Base-by-base conservation (phyloP, 1,140 invertebrate species). In the Tetranychus cinnabarinus region DNA sequence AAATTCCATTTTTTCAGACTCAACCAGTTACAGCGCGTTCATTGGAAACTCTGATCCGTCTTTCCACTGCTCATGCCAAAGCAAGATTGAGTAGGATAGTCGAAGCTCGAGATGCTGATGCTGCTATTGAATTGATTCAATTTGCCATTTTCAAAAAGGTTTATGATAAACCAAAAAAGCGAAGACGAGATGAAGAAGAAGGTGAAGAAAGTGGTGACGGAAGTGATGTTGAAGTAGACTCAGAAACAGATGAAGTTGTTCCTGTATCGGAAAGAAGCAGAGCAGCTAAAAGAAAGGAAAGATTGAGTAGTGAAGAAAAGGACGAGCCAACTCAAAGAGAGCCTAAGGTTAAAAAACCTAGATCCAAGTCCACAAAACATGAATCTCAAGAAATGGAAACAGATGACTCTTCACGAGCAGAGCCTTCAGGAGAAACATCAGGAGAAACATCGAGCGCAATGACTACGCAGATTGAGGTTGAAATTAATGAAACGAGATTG, bases 61-160 rank as follows among this genome's bases (percentile, higher is more conserved):
- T 99, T 59, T 78, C 93, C 0, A 98, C 93, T 0, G 93, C 96
- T n/a, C 92, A 97, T 77, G 95, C 96, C 5, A 95, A 96, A 71
- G 84, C 86, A 35, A 77, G 95, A 47, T 77, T 99, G 60, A 89
- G 87, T 39, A 85, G 83, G 65, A 80, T 76, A 15, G 82, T 98
- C 2, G 81, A 82, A 12, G 73, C 77, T 0, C 78, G 83, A 36
- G 96, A 99, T 76, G 92, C 93, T 1, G 74, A 83, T 61, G 81
- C 84, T 46, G 93, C 95, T 23, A 93, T 97, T 65, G 86, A 97
- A 68, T 75, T 99, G 1, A 83, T 99, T n/a, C 85, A 97, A 65
- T 99, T 81, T 74, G 93, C 95, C 0, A 92, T 89, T 72, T 99
- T 98, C 74, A 97, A 98, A 72, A 88, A 87, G 73, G 76, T 78